Base-by-base conservation (phyloP, 2,113 vertebrate species). In the Aphelocoma coerulescens region DNA sequence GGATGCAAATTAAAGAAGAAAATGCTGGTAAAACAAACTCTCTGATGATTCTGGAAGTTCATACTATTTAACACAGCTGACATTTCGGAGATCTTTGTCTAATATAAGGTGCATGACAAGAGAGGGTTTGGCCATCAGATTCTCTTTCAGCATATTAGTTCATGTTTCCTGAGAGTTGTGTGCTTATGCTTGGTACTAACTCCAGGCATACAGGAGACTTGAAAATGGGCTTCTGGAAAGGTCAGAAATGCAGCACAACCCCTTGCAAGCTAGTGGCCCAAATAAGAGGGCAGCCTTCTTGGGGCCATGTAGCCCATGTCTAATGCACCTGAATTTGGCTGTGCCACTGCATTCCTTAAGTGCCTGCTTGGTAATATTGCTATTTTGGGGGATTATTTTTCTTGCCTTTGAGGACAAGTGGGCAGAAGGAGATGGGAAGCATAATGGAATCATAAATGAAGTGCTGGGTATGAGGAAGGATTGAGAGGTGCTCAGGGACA, bases 291-390 rank as follows among this genome's bases (percentile, higher is more conserved):
- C 28, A 55, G 16, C 28, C 7, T 83, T 44, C 57, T 21, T 13
- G 44, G 35, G 17, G 18, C 19, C 22, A 12, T 3, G 0, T 49
- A 59, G 20, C 7, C 39, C 4, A 0, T 27, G 7, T 41, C 35
- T 66, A 49, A 74, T 69, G 55, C 79, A 24, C 11, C 62, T 66
- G 78, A 74, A 48, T 91, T 41, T 72, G 58, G 2, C 58, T 52
- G 27, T 91, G 63, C 55, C 32, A 6, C 21, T 65, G 65, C 8
- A 5, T 33, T 83, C 13, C 10, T 39, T 11, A 28, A 52, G 52
- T 63, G 74, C 30, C n/a, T 46, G 8, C 54, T 75, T 58, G 54
- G 28, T 26, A 85, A 2, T 72, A 7, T 16, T 54, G 39, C n/a
- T 84, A 0, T 18, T 68, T 51, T 57, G 3, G 35, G 37, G 35